Percentiles rank a stretch among this genome's conserved stretches.
These are phyloP conservation scores for Lasioglossum calceatum DNA, from an alignment of 2,888 invertebrate genomes.

Conservation along the genomic window DNA sequence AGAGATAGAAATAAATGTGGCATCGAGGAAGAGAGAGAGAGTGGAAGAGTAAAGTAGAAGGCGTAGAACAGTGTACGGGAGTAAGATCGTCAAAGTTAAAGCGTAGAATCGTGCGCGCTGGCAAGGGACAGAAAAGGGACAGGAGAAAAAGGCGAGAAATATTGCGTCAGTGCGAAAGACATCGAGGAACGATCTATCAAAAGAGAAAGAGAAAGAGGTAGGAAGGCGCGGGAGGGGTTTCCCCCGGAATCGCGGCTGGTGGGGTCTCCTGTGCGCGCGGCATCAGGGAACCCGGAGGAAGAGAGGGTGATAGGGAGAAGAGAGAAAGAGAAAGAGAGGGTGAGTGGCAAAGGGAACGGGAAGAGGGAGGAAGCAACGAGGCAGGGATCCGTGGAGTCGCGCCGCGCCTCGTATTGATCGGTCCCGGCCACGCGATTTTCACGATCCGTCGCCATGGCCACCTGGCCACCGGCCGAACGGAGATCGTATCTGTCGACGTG, in stretches of 20 bases:
- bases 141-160: not conserved
- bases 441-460: conserved; percentile 84
- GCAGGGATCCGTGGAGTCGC: conserved; percentile 71
- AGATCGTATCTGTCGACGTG: conserved; percentile 80
- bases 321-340: conserved; percentile 41
- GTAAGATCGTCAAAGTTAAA: too few relatives aligned
- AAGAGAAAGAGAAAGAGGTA: not conserved
- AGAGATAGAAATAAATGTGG: not conserved
- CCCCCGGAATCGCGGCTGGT: conserved; percentile 57
- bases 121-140: not conserved
- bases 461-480: conserved; percentile 80
- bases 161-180: not conserved
- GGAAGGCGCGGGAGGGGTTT: conserved; percentile 63
- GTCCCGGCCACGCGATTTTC: conserved; percentile 83
- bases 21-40: not conserved
- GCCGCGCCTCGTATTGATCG: conserved; percentile 82
- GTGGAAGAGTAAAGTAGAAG: not conserved
- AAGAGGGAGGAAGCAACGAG: conserved; percentile 56
- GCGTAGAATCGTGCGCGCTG: too few relatives aligned
- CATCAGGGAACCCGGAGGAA: conserved; percentile 33
- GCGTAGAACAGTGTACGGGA: not conserved
- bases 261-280: conserved; percentile 43
- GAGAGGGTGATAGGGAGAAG: conserved; percentile 32
- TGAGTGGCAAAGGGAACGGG: conserved; percentile 29
- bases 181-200: not conserved